Evolutionary conservation across 2,888 invertebrate genomes (phyloP).

Genomic region (Malacosoma neustria): DNA sequence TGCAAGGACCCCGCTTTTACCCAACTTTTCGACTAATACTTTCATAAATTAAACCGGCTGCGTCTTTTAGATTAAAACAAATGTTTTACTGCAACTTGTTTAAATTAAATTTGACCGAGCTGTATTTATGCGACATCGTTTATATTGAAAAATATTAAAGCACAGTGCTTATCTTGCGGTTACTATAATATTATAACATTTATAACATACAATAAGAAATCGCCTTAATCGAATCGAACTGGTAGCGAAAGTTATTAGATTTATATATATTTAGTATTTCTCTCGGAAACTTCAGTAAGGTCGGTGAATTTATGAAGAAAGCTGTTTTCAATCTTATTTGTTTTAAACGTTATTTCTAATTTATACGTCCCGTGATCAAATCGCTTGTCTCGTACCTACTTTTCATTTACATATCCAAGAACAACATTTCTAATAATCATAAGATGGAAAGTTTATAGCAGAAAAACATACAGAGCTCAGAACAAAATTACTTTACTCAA

Average conservation of each 20-base stretch:
- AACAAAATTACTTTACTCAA: no score
- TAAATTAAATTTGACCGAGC: slow-evolving; percentile 26
- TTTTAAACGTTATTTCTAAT: neutral
- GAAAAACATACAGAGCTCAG: no score
- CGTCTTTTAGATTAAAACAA: slow-evolving; percentile 26
- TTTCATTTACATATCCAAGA: no score
- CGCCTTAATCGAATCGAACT: neutral
- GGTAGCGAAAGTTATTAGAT: neutral
- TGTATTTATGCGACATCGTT: no score
- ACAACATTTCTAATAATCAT: no score
- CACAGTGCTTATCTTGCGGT: no score
- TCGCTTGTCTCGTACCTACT: no score
- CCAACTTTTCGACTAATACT: slow-evolving; percentile 42
- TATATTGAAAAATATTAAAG: no score
- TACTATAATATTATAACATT: no score
- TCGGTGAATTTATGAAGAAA: neutral
- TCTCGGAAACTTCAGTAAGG: neutral
- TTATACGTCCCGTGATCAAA: no score
- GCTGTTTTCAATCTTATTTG: neutral
- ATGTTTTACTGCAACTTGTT: slow-evolving; percentile 30
- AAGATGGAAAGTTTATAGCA: no score
- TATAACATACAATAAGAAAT: no score
- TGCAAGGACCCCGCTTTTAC: slow-evolving; percentile 35
- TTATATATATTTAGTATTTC: neutral
- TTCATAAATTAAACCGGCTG: slow-evolving; percentile 42